Evolutionary conservation across 2,888 invertebrate species (phyloP), one percentile per base, ranked within the genome.

Genomic region (Tethea ocularis): DNA sequence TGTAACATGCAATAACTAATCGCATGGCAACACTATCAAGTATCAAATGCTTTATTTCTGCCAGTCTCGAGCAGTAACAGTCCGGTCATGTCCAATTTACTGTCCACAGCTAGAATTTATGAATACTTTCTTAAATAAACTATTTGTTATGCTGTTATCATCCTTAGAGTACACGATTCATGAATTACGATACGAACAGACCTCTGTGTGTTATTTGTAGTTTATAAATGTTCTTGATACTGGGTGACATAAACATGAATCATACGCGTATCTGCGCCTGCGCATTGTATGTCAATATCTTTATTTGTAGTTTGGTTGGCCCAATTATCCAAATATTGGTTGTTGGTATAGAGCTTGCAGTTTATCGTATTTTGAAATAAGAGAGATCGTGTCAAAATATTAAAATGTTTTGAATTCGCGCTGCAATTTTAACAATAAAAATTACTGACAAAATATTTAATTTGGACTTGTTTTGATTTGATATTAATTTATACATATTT

Each of bases 221-320:
- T 46, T 10, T 46, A 20, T 46, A 46, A 20, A 54, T 33, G 20
- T 22, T 54, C 54, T 54, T 33, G 54, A 33, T 17, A 13, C 29
- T 3, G 26, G 15, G 17, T 53, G 52, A 53, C 52, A 17, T 33
- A 22, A 15, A 54, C 46, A 33, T 54, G 54, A 54, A 54, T 54
- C 54, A 54, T 33, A 17, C 54, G 54, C 33, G 29, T 33, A 54
- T 54, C 54, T 54, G 54, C 54, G 20, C 33, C 33, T 15, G 54
- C 33, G 22, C 33, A 46, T 17, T 20, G 46, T 6, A n/a, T 46
- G 46, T 20, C 46, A 46, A 46, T 46, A 20, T 8, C 22, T 15
- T 36, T 33, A 33, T 17, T 36, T 11, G 20, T 20, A 54, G 36
- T 33, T 33, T 20, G 24, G n/a, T n/a, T n/a, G 24, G 15, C 17